Evolutionary conservation across 1,140 invertebrate genomes (phyloP), one percentile per base, ranked within the genome.

Genomic region (Lysiphlebus fabarum): DNA sequence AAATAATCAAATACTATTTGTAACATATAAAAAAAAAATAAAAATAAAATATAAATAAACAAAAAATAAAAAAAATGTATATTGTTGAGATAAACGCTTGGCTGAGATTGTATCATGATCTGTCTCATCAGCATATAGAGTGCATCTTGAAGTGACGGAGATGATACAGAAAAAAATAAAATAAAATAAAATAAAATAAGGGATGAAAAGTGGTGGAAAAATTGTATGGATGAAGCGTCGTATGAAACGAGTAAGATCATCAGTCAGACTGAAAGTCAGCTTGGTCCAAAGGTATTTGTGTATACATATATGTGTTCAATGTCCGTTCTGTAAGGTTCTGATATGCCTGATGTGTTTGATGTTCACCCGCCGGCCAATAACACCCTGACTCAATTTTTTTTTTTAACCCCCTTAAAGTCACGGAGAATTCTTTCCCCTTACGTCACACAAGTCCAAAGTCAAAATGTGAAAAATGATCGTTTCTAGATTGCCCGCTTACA

Each of bases 401-500:
- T 51, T 47, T 40, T 54, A 14, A 38, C 34, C 49, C 51, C 33
- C 17, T 26, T 42, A 43, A 45, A 54, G 17, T 37, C 34, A 40
- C 55, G 12, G 44, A 11, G 49, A 26, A 11, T 40, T n/a, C 54
- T 47, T 43, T 37, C 8, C 45, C 40, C 43, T 47, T 37, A 8
- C 34, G 57, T 56, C 49, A 43, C 50, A 55, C 63, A 65, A 60
- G 67, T 68, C 68, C 68, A 68, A 69, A 75, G 71, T 74, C 71
- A 67, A 70, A 68, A 64, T 67, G 73, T 79, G 77, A 80, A 80
- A 80, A 80, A 80, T 80, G 78, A 79, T 80, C 77, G 70, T 45
- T 61, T 69, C 70, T 70, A 80, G 79, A 80, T 79, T 80, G 73
- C 75, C 72, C 72, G 76, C 76, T 79, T 75, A 79, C 71, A 80